These are phyloP conservation scores for Drosophila guanche DNA, from an alignment of 1,140 invertebrate species.

Conservation along the genomic window DNA sequence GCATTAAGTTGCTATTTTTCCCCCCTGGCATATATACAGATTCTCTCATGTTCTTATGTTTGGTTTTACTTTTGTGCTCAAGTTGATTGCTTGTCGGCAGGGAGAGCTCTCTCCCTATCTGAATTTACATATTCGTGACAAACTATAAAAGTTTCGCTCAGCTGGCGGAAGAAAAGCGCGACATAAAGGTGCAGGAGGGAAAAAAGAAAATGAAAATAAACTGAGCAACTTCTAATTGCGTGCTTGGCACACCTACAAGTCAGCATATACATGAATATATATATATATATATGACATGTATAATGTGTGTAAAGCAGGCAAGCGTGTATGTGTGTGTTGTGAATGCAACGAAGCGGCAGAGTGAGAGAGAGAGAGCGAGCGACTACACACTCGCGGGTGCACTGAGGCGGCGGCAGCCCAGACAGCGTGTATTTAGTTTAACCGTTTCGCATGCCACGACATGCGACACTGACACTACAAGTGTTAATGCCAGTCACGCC, in stretches of 20 bases:
- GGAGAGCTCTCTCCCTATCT: not conserved
- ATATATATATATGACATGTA: conserved; percentile 16
- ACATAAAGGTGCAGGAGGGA: conserved; percentile 3
- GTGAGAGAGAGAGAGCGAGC: conserved; percentile 1
- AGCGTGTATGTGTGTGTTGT: conserved; percentile 35
- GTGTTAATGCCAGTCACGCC: conserved; percentile 76
- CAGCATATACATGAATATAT: not conserved
- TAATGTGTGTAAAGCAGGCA: conserved; percentile 52
- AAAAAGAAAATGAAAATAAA: conserved; percentile 16
- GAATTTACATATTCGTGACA: conserved; percentile 9
- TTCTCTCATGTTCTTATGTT: not conserved
- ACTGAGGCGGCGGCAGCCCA: conserved; percentile 68
- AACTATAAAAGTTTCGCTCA: conserved; percentile 8
- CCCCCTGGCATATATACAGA: no score
- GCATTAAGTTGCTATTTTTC: no score
- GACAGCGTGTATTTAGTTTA: conserved; percentile 79
- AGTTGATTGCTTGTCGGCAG: conserved; percentile 1
- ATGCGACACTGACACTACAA: conserved; percentile 81
- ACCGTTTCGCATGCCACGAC: conserved; percentile 71
- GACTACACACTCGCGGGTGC: conserved; percentile 51
- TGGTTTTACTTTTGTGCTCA: not conserved
- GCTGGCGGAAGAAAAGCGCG: not conserved
- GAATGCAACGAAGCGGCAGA: conserved; percentile 39
- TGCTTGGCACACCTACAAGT: conserved; percentile 38
- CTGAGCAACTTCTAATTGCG: conserved; percentile 68